Evolutionary conservation across 1,140 invertebrate species (phyloP).

Genomic region (Pseudomyrmex flavicornis): DNA sequence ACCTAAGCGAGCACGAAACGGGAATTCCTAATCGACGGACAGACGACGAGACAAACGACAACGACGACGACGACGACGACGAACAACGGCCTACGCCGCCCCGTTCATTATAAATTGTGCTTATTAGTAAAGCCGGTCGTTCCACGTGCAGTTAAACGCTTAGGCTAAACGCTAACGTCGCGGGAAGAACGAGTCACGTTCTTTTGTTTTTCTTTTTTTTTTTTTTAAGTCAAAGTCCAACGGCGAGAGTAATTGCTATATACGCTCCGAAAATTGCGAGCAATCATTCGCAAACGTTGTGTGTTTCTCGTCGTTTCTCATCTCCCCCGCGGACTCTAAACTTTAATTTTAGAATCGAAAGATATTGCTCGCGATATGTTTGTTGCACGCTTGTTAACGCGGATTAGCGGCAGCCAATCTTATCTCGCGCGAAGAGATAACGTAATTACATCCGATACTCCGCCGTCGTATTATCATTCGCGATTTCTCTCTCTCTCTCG

Average conservation of each 20-base stretch:
- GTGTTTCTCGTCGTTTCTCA: neutral
- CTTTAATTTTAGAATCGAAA: conserved; percentile 41
- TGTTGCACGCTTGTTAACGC: neutral
- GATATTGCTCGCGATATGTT: conserved; percentile 37
- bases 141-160: conserved; percentile 44
- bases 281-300: neutral
- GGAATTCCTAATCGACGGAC: conserved; percentile 69
- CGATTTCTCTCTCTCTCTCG: conserved; percentile 2
- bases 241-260: conserved; percentile 19
- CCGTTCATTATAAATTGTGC: conserved; percentile 69
- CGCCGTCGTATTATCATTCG: conserved; percentile 26
- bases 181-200: conserved; percentile 26
- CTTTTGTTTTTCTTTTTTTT: neutral
- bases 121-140: conserved; percentile 66
- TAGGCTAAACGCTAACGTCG: conserved; percentile 19
- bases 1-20: conserved; percentile 62
- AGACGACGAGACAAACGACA: conserved; percentile 45
- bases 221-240: neutral
- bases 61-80: conserved; percentile 36
- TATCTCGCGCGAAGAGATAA: conserved; percentile 46
- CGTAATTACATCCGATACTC: conserved; percentile 34
- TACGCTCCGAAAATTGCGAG: conserved; percentile 14
- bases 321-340: neutral
- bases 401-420: conserved; percentile 41
- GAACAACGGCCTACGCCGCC: conserved; percentile 15